Conservation (phyloP, 2,113 vertebrate genomes). For the Pipra filicauda region DNA sequence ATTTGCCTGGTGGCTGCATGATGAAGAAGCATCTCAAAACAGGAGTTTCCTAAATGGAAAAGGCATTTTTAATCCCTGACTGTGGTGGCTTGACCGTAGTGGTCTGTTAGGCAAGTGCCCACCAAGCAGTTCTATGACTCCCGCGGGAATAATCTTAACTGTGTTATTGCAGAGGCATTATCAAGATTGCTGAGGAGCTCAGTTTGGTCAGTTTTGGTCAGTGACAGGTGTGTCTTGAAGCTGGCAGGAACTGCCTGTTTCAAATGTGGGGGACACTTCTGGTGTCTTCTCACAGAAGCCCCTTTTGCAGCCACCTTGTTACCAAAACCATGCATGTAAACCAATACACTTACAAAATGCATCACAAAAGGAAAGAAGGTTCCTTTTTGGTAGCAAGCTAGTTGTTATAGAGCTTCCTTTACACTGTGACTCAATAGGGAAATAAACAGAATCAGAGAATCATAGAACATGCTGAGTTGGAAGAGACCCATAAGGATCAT, state of each 20-base stretch:
- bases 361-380: neutral
- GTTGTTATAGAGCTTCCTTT: neutral
- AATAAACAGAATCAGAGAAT: neutral
- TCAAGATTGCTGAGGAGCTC: accelerated
- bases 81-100: neutral
- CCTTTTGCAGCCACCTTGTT: neutral
- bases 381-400: neutral
- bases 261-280: neutral
- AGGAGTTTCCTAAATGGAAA: neutral
- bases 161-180: neutral
- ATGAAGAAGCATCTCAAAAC: neutral
- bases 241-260: neutral
- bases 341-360: neutral
- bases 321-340: neutral
- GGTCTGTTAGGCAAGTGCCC: accelerated
- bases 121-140: neutral
- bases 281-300: neutral
- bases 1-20: neutral
- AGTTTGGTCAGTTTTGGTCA: neutral
- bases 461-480: neutral
- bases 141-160: neutral
- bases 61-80: neutral
- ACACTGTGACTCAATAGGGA: neutral
- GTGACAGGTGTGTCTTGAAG: neutral
- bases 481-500: neutral